phyloP scores from a whole-genome alignment of 2,888 invertebrate genomes.

The Vanessa cardui region DNA sequence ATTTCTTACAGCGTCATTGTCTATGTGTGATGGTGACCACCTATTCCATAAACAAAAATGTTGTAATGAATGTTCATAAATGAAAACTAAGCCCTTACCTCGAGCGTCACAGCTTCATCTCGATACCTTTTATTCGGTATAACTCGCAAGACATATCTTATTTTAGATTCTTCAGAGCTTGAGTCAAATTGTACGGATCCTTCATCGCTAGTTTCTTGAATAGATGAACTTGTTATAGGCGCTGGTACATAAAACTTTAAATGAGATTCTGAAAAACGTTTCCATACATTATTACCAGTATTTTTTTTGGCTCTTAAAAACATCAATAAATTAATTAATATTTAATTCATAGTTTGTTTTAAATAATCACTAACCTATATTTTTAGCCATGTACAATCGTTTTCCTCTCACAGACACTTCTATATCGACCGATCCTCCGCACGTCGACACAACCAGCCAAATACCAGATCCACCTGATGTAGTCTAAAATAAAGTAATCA shows the following conservation, averaged over 20 bases:
- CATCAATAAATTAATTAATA: too few relatives aligned
- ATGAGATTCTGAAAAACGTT: slow-evolving; percentile 57
- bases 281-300: too few relatives aligned
- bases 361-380: slow-evolving; percentile 57
- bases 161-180: slow-evolving; percentile 71
- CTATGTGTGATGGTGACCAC: too few relatives aligned
- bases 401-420: slow-evolving; percentile 70
- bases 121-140: slow-evolving; percentile 62
- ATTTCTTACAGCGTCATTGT: too few relatives aligned
- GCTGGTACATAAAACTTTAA: slow-evolving; percentile 70
- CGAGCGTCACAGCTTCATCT: slow-evolving; percentile 58
- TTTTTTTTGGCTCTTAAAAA: too few relatives aligned
- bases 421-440: slow-evolving; percentile 70
- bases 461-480: slow-evolving; percentile 56
- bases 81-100: slow-evolving; percentile 50
- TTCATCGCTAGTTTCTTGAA: slow-evolving; percentile 75
- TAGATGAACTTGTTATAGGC: slow-evolving; percentile 60
- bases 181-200: slow-evolving; percentile 74
- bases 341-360: too few relatives aligned
- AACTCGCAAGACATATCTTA: slow-evolving; percentile 70
- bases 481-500: slow-evolving; percentile 49
- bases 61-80: too few relatives aligned
- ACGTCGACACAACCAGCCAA: slow-evolving; percentile 66
- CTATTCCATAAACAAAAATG: too few relatives aligned
- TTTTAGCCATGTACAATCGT: slow-evolving; percentile 58